A percentile compares a stretch with the other conserved stretches of the same genome.
Conservation (phyloP, 2,113 vertebrate species). For the Pavo muticus region DNA sequence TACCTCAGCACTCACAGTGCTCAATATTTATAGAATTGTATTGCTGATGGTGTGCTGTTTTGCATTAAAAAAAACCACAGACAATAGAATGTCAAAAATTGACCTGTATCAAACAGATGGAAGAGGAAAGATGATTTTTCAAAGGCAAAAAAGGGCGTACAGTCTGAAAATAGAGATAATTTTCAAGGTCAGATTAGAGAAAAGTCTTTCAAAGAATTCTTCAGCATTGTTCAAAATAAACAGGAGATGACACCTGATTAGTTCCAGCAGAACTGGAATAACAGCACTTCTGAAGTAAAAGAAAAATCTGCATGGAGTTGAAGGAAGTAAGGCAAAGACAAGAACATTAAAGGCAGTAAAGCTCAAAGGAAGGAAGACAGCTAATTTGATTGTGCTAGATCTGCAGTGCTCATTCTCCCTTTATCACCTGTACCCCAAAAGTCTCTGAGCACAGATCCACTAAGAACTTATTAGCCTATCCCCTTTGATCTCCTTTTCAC, state of each 20-base stretch:
- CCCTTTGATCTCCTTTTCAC: not conserved
- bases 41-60: not conserved
- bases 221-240: conserved; percentile 29
- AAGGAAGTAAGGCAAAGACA: not conserved
- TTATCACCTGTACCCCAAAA: not conserved
- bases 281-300: not conserved
- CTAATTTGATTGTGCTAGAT: not conserved
- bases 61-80: not conserved
- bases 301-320: not conserved
- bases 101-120: not conserved
- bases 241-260: not conserved
- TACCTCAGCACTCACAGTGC: not conserved
- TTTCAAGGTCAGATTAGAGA: not conserved
- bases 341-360: not conserved
- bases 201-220: not conserved
- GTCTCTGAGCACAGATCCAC: not conserved
- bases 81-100: not conserved
- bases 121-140: not conserved
- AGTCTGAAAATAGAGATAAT: not conserved
- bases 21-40: not conserved
- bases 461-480: not conserved
- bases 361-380: not conserved
- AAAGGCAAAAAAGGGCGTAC: not conserved
- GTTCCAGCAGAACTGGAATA: conserved; percentile 1
- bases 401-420: not conserved